Conservation (phyloP, 2,113 vertebrate species). For the Chauna torquata region DNA sequence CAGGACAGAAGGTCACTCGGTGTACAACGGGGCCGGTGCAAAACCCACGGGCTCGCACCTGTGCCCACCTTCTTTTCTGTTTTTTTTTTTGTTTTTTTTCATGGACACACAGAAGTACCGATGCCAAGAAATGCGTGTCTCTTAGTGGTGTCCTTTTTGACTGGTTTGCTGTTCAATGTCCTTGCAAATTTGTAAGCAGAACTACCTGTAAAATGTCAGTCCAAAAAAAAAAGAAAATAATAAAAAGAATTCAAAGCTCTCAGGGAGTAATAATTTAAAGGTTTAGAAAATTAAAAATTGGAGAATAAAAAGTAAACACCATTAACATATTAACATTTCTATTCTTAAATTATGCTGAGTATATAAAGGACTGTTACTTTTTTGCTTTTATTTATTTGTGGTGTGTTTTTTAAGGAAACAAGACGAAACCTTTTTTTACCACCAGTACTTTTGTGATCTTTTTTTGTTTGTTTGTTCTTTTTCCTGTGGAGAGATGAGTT, state of each 20-base stretch:
- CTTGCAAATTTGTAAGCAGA: conserved; percentile 75
- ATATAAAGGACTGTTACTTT: conserved; percentile 81
- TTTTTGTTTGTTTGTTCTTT: conserved; percentile 54
- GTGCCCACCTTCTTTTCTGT: conserved; percentile 18
- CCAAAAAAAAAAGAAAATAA: conserved; percentile 56
- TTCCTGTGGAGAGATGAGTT: conserved; percentile 81
- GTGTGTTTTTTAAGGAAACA: conserved; percentile 61
- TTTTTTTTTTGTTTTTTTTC: not conserved
- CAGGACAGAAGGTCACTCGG: not conserved
- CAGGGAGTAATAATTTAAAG: conserved; percentile 82
- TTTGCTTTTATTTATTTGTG: conserved; percentile 80
- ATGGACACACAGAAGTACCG: conserved; percentile 30
- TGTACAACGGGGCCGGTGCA: not conserved
- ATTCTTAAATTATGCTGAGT: conserved; percentile 82
- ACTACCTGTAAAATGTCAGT: conserved; percentile 80
- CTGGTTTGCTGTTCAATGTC: conserved; percentile 71
- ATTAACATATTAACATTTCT: conserved; percentile 78
- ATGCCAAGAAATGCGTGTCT: conserved; percentile 64
- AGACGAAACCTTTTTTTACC: conserved; percentile 69
- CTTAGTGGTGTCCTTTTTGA: conserved; percentile 31
- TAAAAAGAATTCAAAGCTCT: conserved; percentile 72
- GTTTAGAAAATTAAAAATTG: conserved; percentile 77
- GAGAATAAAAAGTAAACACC: conserved; percentile 74
- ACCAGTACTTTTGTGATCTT: conserved; percentile 58
- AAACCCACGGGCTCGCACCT: not conserved